A percentile compares a stretch with the other conserved stretches of the same genome.
Conservation (phyloP, 2,797 vertebrate species). For the Antrozous pallidus region DNA sequence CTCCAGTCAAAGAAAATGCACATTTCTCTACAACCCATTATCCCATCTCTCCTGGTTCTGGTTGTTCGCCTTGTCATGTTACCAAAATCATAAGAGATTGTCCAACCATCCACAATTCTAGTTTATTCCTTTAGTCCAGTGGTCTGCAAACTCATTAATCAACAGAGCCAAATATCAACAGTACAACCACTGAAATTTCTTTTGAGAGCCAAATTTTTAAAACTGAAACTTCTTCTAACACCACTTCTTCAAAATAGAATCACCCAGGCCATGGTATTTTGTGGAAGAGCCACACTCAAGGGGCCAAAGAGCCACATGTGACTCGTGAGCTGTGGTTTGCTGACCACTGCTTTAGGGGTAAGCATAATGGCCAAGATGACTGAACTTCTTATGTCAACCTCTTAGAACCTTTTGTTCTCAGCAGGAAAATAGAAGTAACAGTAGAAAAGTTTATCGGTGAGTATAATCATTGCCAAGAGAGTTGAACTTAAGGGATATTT, state of each 20-base stretch:
- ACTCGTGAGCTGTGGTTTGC: no score
- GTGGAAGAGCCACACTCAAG: no score
- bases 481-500: background rate
- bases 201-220: no score
- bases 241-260: no score
- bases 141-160: no score
- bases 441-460: background rate
- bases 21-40: background rate
- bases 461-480: background rate
- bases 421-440: constrained; percentile 3
- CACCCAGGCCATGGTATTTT: no score
- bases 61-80: background rate
- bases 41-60: background rate
- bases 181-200: no score
- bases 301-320: no score
- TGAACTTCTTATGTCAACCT: background rate
- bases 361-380: background rate
- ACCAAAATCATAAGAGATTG: background rate
- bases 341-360: no score
- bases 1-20: background rate
- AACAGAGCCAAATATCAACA: no score
- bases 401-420: background rate
- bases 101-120: background rate
- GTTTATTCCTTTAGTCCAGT: background rate
- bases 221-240: no score